Evolutionary conservation across 1,140 invertebrate species (phyloP).

Genomic region (Drosophila punjabiensis): DNA sequence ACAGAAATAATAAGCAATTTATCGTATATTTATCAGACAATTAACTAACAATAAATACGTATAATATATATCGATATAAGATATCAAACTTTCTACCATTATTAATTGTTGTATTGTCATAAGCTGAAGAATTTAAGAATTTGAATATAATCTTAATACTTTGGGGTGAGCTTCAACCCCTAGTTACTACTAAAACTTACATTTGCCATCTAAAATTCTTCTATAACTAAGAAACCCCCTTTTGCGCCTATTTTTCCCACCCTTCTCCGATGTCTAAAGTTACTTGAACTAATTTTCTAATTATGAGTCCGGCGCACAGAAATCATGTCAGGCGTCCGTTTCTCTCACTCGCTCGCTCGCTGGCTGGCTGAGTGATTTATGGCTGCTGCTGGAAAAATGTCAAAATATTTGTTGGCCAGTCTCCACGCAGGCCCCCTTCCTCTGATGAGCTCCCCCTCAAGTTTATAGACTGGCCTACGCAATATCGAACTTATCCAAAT

Average conservation of each 20-base stretch:
- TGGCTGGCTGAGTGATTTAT: slow-evolving; percentile 70
- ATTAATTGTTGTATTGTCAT: neutral
- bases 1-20: too few species aligned
- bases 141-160: too few species aligned
- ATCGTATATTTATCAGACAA: too few species aligned
- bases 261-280: slow-evolving; percentile 15
- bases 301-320: slow-evolving; percentile 73
- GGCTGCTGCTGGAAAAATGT: slow-evolving; percentile 78
- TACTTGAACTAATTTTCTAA: slow-evolving; percentile 81
- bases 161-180: neutral
- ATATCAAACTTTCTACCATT: neutral
- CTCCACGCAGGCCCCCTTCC: neutral
- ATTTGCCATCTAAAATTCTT: neutral
- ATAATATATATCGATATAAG: neutral
- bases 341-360: slow-evolving; percentile 30
- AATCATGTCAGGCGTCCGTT: slow-evolving; percentile 69
- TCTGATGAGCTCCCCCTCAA: slow-evolving; percentile 20
- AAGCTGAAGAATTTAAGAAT: too few species aligned
- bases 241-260: neutral
- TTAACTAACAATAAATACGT: too few species aligned
- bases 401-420: slow-evolving; percentile 71
- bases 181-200: neutral
- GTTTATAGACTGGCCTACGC: slow-evolving; percentile 55
- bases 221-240: neutral
- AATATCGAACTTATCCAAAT: slow-evolving; percentile 77